Evolutionary conservation across 2,797 vertebrate genomes (phyloP).

Genomic region (Florisuga fusca): DNA sequence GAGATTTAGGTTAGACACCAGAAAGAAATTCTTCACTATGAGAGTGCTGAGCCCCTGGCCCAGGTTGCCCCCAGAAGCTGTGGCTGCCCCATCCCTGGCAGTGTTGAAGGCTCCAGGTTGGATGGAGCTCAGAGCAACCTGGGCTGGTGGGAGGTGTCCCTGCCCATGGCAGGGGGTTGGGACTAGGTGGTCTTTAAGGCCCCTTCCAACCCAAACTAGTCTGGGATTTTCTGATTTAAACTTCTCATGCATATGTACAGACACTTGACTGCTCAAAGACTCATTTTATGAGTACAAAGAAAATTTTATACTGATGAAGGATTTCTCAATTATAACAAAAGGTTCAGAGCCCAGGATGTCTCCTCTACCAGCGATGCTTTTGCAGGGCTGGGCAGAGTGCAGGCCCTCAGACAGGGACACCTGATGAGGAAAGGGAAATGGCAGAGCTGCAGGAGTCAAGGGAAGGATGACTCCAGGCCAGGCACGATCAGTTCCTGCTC

Average conservation of each 20-base stretch:
- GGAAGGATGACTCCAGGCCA: not conserved
- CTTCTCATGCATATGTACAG: not conserved
- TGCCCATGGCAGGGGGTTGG: too few relatives aligned
- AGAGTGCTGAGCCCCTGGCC: too few relatives aligned
- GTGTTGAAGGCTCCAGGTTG: too few relatives aligned
- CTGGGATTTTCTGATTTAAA: not conserved
- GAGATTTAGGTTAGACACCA: too few relatives aligned
- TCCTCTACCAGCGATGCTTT: not conserved
- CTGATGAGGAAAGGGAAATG: not conserved
- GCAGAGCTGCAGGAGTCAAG: not conserved
- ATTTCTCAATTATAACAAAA: not conserved
- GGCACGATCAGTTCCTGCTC: not conserved
- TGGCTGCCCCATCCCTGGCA: too few relatives aligned
- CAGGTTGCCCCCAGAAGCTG: too few relatives aligned
- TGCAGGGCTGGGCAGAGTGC: not conserved
- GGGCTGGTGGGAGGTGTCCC: too few relatives aligned
- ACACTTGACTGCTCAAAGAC: not conserved
- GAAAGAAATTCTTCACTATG: too few relatives aligned
- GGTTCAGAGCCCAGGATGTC: not conserved
- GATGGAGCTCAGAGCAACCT: too few relatives aligned
- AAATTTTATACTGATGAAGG: not conserved
- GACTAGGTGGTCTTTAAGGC: too few relatives aligned
- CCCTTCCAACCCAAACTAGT: too few relatives aligned
- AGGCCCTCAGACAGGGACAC: not conserved
- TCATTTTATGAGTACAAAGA: not conserved